A percentile compares a stretch with the other conserved stretches of the same genome.
These are phyloP conservation scores for Phaonia tiefii DNA, from an alignment of 2,888 invertebrate genomes.

Conservation along the genomic window DNA sequence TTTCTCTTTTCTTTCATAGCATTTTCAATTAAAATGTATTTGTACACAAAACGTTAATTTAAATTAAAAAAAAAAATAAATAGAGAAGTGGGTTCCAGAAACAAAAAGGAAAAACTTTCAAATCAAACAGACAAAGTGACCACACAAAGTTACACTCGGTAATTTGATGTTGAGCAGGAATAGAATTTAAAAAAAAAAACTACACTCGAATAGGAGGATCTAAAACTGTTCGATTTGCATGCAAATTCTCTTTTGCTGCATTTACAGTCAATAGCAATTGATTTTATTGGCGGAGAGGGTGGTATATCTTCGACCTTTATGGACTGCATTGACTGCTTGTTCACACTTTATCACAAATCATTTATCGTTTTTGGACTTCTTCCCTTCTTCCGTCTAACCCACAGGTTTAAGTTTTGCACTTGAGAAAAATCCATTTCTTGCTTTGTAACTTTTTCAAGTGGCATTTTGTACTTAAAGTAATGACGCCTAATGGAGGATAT, in stretches of 20 bases:
- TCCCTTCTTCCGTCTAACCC: neutral
- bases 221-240: conserved; percentile 4
- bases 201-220: neutral
- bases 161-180: conserved; percentile 36
- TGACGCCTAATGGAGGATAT: conserved; percentile 31
- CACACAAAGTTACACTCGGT: conserved; percentile 52
- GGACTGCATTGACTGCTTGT: neutral
- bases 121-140: conserved; percentile 17
- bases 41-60: conserved; percentile 59
- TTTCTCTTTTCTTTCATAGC: conserved; percentile 29
- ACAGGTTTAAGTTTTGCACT: neutral
- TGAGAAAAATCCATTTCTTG: neutral
- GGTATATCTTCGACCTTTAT: neutral
- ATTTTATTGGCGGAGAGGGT: conserved; percentile 46
- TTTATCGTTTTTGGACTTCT: conserved; percentile 67
- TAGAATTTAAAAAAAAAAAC: too few relatives aligned
- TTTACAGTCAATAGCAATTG: conserved; percentile 61
- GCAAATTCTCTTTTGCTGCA: conserved; percentile 13
- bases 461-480: conserved; percentile 26
- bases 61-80: conserved; percentile 13
- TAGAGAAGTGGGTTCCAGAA: neutral
- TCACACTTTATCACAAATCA: conserved; percentile 61
- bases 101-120: conserved; percentile 2
- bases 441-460: too few relatives aligned
- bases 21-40: conserved; percentile 63